phyloP scores from a whole-genome alignment of 2,888 invertebrate species.

The Laspeyria flexula region DNA sequence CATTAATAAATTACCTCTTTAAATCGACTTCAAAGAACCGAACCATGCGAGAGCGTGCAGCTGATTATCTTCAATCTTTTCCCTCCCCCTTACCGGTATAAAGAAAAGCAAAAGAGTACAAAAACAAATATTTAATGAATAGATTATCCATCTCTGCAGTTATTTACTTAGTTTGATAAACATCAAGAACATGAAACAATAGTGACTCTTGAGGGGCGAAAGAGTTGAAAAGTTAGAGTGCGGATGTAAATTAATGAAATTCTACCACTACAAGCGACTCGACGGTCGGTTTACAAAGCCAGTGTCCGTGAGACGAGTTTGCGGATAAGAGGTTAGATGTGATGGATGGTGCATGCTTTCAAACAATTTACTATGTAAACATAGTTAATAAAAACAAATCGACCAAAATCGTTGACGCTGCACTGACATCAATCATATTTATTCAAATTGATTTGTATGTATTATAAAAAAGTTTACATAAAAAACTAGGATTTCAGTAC shows the following conservation, averaged over 20 bases:
- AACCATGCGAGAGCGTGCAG: neutral
- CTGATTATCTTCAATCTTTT: neutral
- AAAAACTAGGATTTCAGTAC: too few relatives aligned
- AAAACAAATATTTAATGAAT: slow-evolving; percentile 17
- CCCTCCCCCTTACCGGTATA: neutral
- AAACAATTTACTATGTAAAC: too few relatives aligned
- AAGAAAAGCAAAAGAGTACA: slow-evolving; percentile 2
- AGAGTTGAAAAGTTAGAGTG: slow-evolving; percentile 57
- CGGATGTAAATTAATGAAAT: slow-evolving; percentile 80
- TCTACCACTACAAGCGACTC: slow-evolving; percentile 47
- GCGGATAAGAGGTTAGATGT: slow-evolving; percentile 12
- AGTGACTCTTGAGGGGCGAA: slow-evolving; percentile 53
- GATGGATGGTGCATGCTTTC: slow-evolving; percentile 19
- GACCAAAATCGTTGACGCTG: too few relatives aligned
- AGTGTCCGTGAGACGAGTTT: slow-evolving; percentile 32
- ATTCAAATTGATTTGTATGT: too few relatives aligned
- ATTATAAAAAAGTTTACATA: too few relatives aligned
- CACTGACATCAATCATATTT: too few relatives aligned
- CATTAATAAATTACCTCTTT: neutral
- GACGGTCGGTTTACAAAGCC: slow-evolving; percentile 61
- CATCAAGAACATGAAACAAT: slow-evolving; percentile 53
- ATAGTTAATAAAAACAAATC: too few relatives aligned
- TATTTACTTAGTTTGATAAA: slow-evolving; percentile 31
- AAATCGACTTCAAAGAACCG: neutral
- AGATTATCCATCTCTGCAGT: slow-evolving; percentile 9